Percentiles rank a stretch among this genome's conserved stretches.
These are phyloP conservation scores for Crocidura indochinensis DNA, from an alignment of 2,797 vertebrate species.

Conservation along the genomic window DNA sequence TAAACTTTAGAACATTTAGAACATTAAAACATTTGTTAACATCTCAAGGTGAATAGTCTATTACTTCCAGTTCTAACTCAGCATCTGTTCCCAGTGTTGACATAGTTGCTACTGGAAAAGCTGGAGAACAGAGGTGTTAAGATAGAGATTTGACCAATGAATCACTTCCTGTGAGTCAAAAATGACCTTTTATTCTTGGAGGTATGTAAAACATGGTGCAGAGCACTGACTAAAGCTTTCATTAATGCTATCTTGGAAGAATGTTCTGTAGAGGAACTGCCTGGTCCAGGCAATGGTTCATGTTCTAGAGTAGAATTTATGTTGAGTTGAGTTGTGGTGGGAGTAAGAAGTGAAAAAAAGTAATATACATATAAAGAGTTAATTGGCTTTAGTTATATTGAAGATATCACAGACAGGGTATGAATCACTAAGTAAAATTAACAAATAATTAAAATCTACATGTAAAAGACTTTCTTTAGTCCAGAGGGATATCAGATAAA, in stretches of 20 bases:
- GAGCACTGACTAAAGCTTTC: background rate
- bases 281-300: background rate
- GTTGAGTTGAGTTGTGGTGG: background rate
- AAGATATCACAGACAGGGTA: background rate
- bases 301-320: background rate
- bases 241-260: background rate
- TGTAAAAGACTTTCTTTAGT: background rate
- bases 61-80: background rate
- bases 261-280: background rate
- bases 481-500: background rate
- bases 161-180: background rate
- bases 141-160: background rate
- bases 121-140: conserved; percentile 1
- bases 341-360: background rate
- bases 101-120: background rate
- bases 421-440: conserved; percentile 10
- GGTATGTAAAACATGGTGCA: background rate
- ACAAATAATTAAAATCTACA: background rate
- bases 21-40: no score
- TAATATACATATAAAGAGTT: background rate
- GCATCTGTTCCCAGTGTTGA: background rate
- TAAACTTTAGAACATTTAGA: no score
- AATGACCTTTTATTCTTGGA: background rate
- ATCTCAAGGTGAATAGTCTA: no score
- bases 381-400: background rate